These are phyloP conservation scores for Dendrocopos noguchii DNA, from an alignment of 2,113 vertebrate genomes.

Conservation along the genomic window DNA sequence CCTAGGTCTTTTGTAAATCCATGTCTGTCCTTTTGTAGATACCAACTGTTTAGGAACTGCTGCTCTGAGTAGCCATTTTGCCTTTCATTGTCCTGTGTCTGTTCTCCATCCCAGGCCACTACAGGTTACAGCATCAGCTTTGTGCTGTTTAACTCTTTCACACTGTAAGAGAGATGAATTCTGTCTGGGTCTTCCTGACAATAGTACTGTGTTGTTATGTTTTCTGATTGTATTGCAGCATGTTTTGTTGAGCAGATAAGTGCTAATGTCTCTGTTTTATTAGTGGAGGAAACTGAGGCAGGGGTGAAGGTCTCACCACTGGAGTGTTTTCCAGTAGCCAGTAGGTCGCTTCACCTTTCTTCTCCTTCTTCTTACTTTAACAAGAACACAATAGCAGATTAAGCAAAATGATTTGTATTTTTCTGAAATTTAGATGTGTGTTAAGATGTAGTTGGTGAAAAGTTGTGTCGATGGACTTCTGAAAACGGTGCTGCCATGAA, in stretches of 20 bases:
- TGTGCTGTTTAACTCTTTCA: not conserved
- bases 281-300: constrained; percentile 25
- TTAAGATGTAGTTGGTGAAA: not conserved
- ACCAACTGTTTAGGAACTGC: not conserved
- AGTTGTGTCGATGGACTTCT: not conserved
- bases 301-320: not conserved
- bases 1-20: constrained; percentile 40
- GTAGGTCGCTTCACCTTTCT: not conserved
- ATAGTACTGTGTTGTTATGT: not conserved
- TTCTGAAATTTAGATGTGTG: not conserved
- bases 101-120: constrained; percentile 14
- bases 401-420: not conserved
- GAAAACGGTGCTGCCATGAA: not conserved
- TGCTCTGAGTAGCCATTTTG: constrained; percentile 33
- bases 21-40: constrained; percentile 25
- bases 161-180: not conserved
- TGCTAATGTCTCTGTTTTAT: not conserved
- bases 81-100: constrained; percentile 10
- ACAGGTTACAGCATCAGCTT: not conserved
- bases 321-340: not conserved
- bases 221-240: not conserved
- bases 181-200: not conserved
- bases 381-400: not conserved
- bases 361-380: not conserved
- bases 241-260: not conserved